Percentiles rank a stretch among this genome's conserved stretches.
phyloP scores from a whole-genome alignment of 2,888 invertebrate species.

The Acanthopleura granulata region DNA sequence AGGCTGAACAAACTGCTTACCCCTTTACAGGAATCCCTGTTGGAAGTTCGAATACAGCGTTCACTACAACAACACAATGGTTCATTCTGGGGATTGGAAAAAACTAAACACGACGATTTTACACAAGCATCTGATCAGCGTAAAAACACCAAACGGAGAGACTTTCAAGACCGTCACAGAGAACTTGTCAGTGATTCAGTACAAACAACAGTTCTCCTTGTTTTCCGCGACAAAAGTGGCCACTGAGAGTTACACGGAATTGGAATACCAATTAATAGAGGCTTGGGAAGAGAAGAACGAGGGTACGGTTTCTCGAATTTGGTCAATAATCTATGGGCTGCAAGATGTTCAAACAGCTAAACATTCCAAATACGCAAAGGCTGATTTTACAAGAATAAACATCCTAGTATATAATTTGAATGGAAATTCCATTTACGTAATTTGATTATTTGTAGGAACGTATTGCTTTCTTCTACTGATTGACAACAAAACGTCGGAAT shows the following conservation, averaged over 20 bases:
- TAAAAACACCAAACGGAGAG: neutral
- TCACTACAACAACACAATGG: neutral
- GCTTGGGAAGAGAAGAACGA: neutral
- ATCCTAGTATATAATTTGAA: too few relatives aligned
- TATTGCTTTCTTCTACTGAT: too few relatives aligned
- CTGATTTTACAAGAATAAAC: too few relatives aligned
- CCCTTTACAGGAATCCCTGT: neutral
- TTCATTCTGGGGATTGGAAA: neutral
- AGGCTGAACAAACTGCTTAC: too few relatives aligned
- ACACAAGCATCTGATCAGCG: neutral
- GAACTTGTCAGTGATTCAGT: neutral
- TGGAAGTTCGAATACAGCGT: conserved; percentile 14
- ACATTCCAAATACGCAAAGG: too few relatives aligned
- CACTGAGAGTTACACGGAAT: neutral
- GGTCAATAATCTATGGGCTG: too few relatives aligned
- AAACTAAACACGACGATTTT: neutral
- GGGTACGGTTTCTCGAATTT: too few relatives aligned
- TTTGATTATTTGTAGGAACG: too few relatives aligned
- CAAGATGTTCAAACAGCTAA: too few relatives aligned
- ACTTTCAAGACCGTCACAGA: neutral
- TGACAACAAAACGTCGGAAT: too few relatives aligned
- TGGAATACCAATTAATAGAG: neutral
- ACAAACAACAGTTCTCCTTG: neutral
- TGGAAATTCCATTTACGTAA: too few relatives aligned
- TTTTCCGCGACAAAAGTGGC: neutral